Conservation (phyloP, 1,140 invertebrate species). For the Ruditapes philippinarum region DNA sequence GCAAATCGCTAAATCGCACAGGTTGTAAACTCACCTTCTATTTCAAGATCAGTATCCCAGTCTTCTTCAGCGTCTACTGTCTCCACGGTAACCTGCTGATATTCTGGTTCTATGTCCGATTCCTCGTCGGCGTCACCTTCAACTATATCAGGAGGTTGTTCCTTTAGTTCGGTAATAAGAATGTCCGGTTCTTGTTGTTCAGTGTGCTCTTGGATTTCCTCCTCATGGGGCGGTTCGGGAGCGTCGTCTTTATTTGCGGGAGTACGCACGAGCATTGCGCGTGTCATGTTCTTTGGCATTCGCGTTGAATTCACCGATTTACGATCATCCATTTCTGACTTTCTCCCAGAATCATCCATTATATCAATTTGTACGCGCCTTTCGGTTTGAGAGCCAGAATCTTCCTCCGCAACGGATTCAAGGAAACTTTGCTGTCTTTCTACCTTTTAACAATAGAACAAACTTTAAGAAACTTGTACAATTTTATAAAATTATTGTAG, state of each 20-base stretch:
- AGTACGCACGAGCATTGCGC: conserved; percentile 56
- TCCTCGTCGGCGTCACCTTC: conserved; percentile 38
- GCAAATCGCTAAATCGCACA: too few species aligned
- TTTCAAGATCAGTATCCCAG: conserved; percentile 67
- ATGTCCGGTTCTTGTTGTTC: conserved; percentile 45
- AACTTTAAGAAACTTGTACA: background rate
- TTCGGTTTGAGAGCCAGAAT: background rate
- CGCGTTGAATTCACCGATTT: background rate
- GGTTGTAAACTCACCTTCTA: conserved; percentile 57
- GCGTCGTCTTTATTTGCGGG: conserved; percentile 53
- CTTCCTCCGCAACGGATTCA: conserved; percentile 47
- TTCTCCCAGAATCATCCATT: conserved; percentile 61
- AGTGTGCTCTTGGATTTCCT: background rate
- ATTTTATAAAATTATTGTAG: too few species aligned
- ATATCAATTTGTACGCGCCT: conserved; percentile 45
- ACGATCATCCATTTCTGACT: conserved; percentile 25
- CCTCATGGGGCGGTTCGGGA: background rate
- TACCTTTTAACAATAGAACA: background rate
- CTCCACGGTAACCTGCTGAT: conserved; percentile 62
- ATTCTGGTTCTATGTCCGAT: conserved; percentile 61
- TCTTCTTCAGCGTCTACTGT: conserved; percentile 60
- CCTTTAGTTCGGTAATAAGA: conserved; percentile 62
- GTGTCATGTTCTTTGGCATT: conserved; percentile 16
- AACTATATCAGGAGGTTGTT: background rate
- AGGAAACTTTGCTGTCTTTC: conserved; percentile 50